Conservation (phyloP, 2,113 vertebrate genomes). For the Corydoras sp. region DNA sequence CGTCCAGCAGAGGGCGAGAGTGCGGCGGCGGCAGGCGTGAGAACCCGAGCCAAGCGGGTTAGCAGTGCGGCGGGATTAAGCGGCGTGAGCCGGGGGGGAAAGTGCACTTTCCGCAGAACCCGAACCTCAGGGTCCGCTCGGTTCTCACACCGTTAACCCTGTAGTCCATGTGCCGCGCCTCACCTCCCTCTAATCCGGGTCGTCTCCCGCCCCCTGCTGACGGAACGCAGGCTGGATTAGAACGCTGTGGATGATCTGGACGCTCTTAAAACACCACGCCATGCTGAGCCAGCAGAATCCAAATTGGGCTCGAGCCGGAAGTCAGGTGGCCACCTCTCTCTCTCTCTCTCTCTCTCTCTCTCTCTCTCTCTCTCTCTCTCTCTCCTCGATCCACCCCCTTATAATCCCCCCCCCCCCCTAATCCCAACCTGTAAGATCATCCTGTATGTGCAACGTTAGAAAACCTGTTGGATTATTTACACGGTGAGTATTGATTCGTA, state of each 20-base stretch:
- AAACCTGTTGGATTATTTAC: not conserved
- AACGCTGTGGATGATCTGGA: slow-evolving; percentile 19
- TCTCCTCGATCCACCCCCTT: not conserved
- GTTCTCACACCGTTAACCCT: too few species aligned
- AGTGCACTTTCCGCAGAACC: too few species aligned
- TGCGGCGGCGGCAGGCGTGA: too few species aligned
- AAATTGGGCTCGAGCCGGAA: slow-evolving; percentile 31
- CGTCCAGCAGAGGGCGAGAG: too few species aligned
- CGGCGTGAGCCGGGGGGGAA: too few species aligned
- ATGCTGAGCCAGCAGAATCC: slow-evolving; percentile 28
- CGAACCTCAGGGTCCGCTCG: too few species aligned
- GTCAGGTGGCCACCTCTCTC: slow-evolving; percentile 10
- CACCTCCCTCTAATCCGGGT: slow-evolving; percentile 35
- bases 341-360: not conserved
- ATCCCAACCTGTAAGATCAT: not conserved
- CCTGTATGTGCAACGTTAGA: too few species aligned
- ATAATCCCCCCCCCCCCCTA: too few species aligned
- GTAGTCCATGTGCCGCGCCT: not conserved
- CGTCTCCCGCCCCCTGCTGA: slow-evolving; percentile 37
- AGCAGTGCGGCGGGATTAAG: too few species aligned
- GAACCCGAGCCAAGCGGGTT: too few species aligned
- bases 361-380: not conserved
- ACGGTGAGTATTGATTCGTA: not conserved
- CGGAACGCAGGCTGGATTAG: slow-evolving; percentile 45
- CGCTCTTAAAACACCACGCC: slow-evolving; percentile 1